Conservation (phyloP, 2,797 vertebrate genomes). For the Argya squamiceps region DNA sequence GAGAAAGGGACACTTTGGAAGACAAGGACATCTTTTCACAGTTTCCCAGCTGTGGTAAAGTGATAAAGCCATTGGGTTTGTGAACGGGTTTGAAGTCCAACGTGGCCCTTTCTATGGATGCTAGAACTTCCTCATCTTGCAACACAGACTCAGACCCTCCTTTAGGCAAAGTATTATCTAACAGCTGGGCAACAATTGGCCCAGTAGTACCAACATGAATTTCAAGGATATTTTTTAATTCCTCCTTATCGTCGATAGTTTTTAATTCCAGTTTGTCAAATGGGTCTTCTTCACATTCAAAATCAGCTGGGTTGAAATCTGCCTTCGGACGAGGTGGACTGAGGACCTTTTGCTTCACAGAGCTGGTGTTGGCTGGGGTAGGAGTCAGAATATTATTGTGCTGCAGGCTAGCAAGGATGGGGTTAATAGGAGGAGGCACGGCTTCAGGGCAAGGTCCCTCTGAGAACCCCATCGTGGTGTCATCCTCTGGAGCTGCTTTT, state of each 20-base stretch:
- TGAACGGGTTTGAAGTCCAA: conserved; percentile 83
- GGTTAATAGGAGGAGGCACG: conserved; percentile 89
- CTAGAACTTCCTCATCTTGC: conserved; percentile 76
- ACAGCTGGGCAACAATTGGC: conserved; percentile 73
- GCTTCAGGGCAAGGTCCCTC: conserved; percentile 72
- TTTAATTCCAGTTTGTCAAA: conserved; percentile 98
- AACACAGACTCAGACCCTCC: conserved; percentile 62
- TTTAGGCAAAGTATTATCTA: conserved; percentile 72
- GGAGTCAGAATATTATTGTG: conserved; percentile 94
- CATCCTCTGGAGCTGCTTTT: conserved; percentile 56
- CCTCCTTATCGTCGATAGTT: conserved; percentile 93
- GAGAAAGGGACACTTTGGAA: conserved; percentile 84
- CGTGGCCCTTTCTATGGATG: conserved; percentile 71
- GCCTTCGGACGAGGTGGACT: conserved; percentile 79
- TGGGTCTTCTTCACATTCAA: conserved; percentile 96
- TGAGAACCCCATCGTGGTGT: conserved; percentile 55
- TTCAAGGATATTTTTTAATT: conserved; percentile 92
- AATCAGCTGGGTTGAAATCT: conserved; percentile 93
- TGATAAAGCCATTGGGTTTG: conserved; percentile 93
- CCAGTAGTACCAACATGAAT: conserved; percentile 83
- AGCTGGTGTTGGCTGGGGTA: conserved; percentile 86
- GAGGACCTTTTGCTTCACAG: conserved; percentile 79
- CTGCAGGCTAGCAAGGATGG: conserved; percentile 89
- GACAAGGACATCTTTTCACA: conserved; percentile 83
- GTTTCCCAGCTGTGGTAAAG: conserved; percentile 87